Base-by-base conservation (phyloP, 2,888 invertebrate species). In the Mayetiola destructor region DNA sequence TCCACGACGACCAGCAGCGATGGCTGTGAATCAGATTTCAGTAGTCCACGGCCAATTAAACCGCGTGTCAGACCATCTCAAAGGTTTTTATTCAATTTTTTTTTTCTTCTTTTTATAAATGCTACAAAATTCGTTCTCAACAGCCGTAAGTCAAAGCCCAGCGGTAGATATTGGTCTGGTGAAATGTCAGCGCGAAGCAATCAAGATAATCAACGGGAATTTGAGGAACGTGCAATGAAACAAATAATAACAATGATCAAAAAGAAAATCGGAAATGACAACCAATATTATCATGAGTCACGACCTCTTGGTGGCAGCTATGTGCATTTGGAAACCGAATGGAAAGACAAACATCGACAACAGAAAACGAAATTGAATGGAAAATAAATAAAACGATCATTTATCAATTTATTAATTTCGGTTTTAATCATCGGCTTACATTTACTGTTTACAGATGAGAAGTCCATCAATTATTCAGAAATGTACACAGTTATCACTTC, bases 171-270 rank as follows among this genome's bases (percentile, higher is more conserved):
- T 64, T 90, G 90, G 90, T 82, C 82, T 60, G 74, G 80, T 20
- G 82, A 84, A 62, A 73, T 85, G 58, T 84, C 87, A 0, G 84
- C 88, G 4, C 79, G 90, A 62, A 87, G 85, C 66, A 91, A 91
- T 73, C 90, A 91, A 69, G 90, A 91, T 69, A 84, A 87, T 64
- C 91, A 90, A 69, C 75, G 91, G 5, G 83, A 89, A 59, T 84
- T 81, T 66, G 90, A 91, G 69, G 90, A 90, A 73, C 80, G 80
- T 61, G 79, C 84, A 1, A 79, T 84, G 62, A 74, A 81, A 56
- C 69, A 73, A 27, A 59, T 72, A n/a, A 62, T 67, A 36, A 62
- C 65, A 21, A 65, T 69, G 61, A 70, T 72, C 21, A 64, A 65
- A 35, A 72, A 71, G 52, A 71, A 70, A 60, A 69, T 67, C 0